phyloP scores from a whole-genome alignment of 2,797 vertebrate species.

The Acipenser oxyrinchus region DNA sequence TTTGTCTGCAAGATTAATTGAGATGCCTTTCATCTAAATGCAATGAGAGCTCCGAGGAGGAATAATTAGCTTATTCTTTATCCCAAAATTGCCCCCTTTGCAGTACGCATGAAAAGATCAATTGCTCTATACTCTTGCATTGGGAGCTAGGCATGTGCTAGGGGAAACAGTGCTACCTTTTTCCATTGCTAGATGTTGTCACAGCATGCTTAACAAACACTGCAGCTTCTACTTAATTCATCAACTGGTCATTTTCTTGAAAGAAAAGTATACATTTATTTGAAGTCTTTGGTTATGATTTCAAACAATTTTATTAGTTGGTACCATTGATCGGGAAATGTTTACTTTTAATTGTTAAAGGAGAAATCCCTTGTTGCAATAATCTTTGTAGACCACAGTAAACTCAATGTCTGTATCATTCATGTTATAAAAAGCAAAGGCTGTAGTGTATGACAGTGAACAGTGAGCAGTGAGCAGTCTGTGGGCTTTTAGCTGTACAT shows the following conservation, averaged over 20 bases:
- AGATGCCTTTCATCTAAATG: conserved; percentile 13
- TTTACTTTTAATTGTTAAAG: no score
- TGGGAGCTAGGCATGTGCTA: not conserved
- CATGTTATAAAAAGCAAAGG: no score
- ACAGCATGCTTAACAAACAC: conserved; percentile 1
- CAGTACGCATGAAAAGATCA: conserved; percentile 2
- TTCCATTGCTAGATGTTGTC: conserved; percentile 2
- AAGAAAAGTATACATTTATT: no score
- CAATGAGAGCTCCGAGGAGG: conserved; percentile 3
- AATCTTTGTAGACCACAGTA: no score
- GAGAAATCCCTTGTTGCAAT: no score
- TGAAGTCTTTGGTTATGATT: no score
- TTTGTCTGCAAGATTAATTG: conserved; percentile 17
- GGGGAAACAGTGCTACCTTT: not conserved
- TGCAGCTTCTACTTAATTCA: not conserved
- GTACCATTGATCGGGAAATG: no score
- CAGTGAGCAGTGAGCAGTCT: no score
- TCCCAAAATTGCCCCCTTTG: not conserved
- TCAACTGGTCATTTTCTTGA: not conserved
- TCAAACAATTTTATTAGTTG: no score
- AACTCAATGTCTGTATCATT: no score
- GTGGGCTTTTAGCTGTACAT: no score
- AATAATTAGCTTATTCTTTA: conserved; percentile 13
- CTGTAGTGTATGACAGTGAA: no score
- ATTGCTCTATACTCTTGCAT: conserved; percentile 1